Evolutionary conservation across 2,797 vertebrate genomes (phyloP).

Genomic region (Spea hammondii): DNA sequence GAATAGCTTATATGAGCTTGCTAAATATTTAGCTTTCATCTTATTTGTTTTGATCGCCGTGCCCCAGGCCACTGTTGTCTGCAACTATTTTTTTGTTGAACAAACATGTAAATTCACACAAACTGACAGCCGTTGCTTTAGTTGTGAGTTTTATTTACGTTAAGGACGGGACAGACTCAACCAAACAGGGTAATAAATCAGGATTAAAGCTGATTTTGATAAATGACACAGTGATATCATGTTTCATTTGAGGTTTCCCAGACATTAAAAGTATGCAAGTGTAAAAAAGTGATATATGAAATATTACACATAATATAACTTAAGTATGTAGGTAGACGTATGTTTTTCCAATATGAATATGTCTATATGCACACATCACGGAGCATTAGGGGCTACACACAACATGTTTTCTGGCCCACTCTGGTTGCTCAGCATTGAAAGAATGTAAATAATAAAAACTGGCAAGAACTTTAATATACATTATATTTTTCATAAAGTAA

Average conservation of each 20-base stretch:
- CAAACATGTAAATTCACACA: not conserved
- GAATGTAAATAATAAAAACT: too few relatives aligned
- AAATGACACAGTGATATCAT: slow-evolving; percentile 15
- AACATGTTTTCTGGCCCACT: too few relatives aligned
- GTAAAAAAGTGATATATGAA: too few relatives aligned
- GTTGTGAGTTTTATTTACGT: slow-evolving; percentile 1
- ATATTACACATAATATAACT: too few relatives aligned
- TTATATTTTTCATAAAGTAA: too few relatives aligned
- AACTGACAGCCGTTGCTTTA: slow-evolving; percentile 8
- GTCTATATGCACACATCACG: too few relatives aligned
- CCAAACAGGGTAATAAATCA: slow-evolving; percentile 11
- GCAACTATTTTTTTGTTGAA: not conserved
- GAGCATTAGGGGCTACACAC: too few relatives aligned
- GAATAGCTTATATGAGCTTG: not conserved
- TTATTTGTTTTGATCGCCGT: not conserved
- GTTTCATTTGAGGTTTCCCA: slow-evolving; percentile 6
- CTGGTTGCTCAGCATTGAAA: too few relatives aligned
- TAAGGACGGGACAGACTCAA: slow-evolving; percentile 8
- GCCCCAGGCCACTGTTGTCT: not conserved
- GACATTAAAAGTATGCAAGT: not conserved
- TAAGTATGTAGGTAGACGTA: too few relatives aligned
- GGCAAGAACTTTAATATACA: too few relatives aligned
- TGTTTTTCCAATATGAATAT: too few relatives aligned
- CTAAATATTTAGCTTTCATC: not conserved
- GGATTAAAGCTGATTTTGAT: slow-evolving; percentile 5